Evolutionary conservation across 1,140 invertebrate species (phyloP), one percentile per base, ranked within the genome.

Genomic region (Colletes latitarsis): DNA sequence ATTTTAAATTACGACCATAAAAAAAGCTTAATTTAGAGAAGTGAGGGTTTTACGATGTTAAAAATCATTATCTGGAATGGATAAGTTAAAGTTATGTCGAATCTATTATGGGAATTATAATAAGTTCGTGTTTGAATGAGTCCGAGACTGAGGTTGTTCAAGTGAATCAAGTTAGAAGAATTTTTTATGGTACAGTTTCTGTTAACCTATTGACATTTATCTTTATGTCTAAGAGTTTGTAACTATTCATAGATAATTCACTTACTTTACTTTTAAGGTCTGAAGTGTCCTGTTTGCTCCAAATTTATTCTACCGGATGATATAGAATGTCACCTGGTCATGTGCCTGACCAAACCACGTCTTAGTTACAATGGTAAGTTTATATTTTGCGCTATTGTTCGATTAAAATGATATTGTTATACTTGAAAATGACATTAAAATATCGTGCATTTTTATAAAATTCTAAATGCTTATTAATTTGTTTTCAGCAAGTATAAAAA

Each of bases 241-340:
- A 30, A n/a, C 0, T 39, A 15, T 17, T 17, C 12, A 15, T 21
- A 9, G 30, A 76, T 81, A 76, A 77, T 64, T 10, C 21, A 46
- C 39, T 77, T 41, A 19, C 8, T 74, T 75, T 91, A 81, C 90
- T 89, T 96, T 96, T 17, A 94, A 98, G 98, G 98, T 93, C 96
- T 99, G 92, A 98, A 99, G 94, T 99, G 99, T 94, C 98, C 99
- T 85, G 98, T 99, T 84, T 99, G 99, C 96, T 98, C 98, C 94
- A 99, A 99, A 95, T 97, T 98, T 94, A 97, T 99, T 87, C 94
- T 99, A 93, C 97, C 98, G 87, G 98, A 99, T 94, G 98, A 99
- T 94, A 98, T 99, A 90, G 98, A 99, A 95, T 98, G 98, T 95
- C 99, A 99, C 94, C 96, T 99, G 89, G 98, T 99, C 88, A 99